Evolutionary conservation across 2,888 invertebrate genomes (phyloP), one percentile per base, ranked within the genome.

Genomic region (Leptinotarsa tumamoca): DNA sequence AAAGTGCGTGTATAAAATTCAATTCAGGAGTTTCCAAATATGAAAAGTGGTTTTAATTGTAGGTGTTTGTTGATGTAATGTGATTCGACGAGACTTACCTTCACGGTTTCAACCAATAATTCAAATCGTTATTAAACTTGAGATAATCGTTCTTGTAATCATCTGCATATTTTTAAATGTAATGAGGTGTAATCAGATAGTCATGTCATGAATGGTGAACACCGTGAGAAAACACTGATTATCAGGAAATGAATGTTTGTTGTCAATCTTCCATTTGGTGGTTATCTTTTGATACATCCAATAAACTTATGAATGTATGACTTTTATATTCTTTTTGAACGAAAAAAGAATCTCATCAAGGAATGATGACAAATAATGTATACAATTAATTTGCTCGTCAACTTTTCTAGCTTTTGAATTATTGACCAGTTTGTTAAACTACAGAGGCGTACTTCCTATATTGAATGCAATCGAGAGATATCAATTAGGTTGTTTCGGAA

Each of bases 21-120:
- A n/a, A 63, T 27, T 51, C 68, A 68, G n/a, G 43, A 56, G 49
- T 43, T 56, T 49, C 56, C 69, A 69, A 69, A 68, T 51, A 68
- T 54, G 51, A 27, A 68, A 51, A 50, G 63, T 14, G 15, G 23
- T 68, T 68, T 68, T 33, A 68, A 52, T n/a, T 69, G 27, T 54
- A 27, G 54, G 56, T 69, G 33, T 69, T 43, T 56, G 56, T 69
- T 56, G 56, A 69, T 69, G 69, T 56, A 69, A 69, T 69, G 10
- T 56, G 15, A 69, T 13, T 27, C 43, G 18, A 15, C n/a, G 2
- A 56, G 18, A 56, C 18, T 69, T 21, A 43, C 69, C 43, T 69
- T 69, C 69, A 69, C 69, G 68, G 23, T 43, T 68, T 33, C n/a
- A 17, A 58, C 58, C 13, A 23, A 63, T 27, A 33, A 63, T 33